A percentile compares a stretch with the other conserved stretches of the same genome.
phyloP scores from a whole-genome alignment of 2,797 vertebrate genomes.

The Bufotes viridis region DNA sequence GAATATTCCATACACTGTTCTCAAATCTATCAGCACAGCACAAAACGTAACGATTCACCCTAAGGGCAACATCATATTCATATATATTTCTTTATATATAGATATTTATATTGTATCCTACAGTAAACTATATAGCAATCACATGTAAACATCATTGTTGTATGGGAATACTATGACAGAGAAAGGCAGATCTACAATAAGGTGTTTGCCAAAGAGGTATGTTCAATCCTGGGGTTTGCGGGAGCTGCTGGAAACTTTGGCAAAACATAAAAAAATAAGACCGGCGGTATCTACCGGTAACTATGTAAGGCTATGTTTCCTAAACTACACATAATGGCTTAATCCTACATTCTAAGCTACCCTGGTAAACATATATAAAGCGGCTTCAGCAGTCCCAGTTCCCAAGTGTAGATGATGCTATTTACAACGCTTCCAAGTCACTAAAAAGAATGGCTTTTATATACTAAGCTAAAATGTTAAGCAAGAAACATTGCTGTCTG shows the following conservation, averaged over 20 bases:
- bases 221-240: conserved; percentile 68
- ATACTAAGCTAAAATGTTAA: conserved; percentile 54
- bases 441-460: conserved; percentile 68
- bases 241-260: conserved; percentile 63
- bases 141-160: conserved; percentile 80
- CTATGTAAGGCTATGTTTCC: conserved; percentile 75
- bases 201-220: conserved; percentile 77
- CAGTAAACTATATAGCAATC: conserved; percentile 79
- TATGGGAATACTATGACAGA: conserved; percentile 80
- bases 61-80: conserved; percentile 68
- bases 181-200: conserved; percentile 80
- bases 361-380: conserved; percentile 55
- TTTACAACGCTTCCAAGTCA: conserved; percentile 40
- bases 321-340: conserved; percentile 74
- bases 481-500: background rate
- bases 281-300: conserved; percentile 66
- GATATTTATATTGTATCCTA: conserved; percentile 66
- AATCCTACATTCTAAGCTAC: conserved; percentile 66
- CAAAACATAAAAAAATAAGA: conserved; percentile 63
- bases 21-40: conserved; percentile 77
- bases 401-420: conserved; percentile 35
- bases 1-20: conserved; percentile 78
- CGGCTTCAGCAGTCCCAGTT: conserved; percentile 46
- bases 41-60: conserved; percentile 76
- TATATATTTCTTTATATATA: conserved; percentile 58